A percentile compares a stretch with the other conserved stretches of the same genome.
These are phyloP conservation scores for Porites rus DNA, from an alignment of 92 coral and sea anemone species.

Conservation along the genomic window DNA sequence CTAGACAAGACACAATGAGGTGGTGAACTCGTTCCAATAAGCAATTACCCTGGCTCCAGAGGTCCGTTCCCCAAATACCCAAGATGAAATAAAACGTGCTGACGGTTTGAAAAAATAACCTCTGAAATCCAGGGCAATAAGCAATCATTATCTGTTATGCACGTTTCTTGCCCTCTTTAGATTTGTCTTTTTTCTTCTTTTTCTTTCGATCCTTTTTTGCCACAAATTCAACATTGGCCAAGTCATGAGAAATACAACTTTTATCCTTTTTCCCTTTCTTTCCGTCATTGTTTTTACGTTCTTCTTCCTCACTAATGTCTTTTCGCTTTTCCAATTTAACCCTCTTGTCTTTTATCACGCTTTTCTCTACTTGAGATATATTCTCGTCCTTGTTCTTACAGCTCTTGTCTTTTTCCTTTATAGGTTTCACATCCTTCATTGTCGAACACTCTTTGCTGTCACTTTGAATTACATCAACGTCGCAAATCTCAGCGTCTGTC, in stretches of 20 bases:
- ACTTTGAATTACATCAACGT: not conserved
- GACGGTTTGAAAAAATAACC: too few species aligned
- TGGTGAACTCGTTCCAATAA: not conserved
- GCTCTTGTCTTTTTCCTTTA: not conserved
- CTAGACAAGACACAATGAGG: too few species aligned
- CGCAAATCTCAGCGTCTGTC: not conserved
- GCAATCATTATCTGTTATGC: not conserved
- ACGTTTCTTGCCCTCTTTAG: not conserved
- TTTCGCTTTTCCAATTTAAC: constrained; percentile 20
- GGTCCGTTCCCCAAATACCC: too few species aligned
- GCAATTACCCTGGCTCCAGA: not conserved
- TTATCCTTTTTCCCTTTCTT: constrained; percentile 16
- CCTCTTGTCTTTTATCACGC: constrained; percentile 10
- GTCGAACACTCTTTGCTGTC: not conserved
- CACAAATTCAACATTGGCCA: constrained; percentile 6
- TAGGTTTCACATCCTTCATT: not conserved
- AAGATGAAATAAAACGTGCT: too few species aligned
- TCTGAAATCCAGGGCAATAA: not conserved
- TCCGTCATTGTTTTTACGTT: not conserved
- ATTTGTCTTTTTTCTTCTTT: constrained; percentile 25
- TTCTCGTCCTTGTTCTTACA: not conserved
- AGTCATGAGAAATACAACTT: not conserved
- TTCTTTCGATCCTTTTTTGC: not conserved
- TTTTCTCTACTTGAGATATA: not conserved
- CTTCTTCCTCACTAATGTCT: not conserved